A percentile compares a stretch with the other conserved stretches of the same genome.
phyloP scores from a whole-genome alignment of 2,888 invertebrate genomes.

The Parnassius glacialis region DNA sequence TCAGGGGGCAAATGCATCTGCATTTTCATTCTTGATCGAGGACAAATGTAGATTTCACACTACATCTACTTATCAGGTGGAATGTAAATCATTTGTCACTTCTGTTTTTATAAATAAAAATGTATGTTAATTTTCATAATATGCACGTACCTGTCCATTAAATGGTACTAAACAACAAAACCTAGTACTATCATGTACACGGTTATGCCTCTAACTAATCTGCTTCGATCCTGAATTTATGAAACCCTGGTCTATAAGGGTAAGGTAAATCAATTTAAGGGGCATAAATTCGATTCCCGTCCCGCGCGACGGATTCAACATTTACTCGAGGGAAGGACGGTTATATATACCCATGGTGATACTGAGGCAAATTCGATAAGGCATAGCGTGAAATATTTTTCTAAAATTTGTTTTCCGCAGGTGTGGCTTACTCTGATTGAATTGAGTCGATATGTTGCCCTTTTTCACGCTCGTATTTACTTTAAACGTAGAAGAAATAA shows the following conservation, averaged over 20 bases:
- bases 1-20: too few species aligned
- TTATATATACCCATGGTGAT: constrained; percentile 51
- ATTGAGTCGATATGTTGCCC: constrained; percentile 7
- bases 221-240: constrained; percentile 27
- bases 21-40: too few species aligned
- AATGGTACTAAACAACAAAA: too few species aligned
- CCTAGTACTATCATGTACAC: constrained; percentile 6
- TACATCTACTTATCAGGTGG: too few species aligned
- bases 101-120: too few species aligned
- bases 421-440: constrained; percentile 21
- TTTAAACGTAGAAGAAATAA: not conserved
- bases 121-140: too few species aligned
- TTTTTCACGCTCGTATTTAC: constrained; percentile 5
- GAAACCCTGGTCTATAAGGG: constrained; percentile 37
- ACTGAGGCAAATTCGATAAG: constrained; percentile 63
- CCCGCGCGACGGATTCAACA: constrained; percentile 55
- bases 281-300: constrained; percentile 74
- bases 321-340: constrained; percentile 53
- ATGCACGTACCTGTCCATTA: too few species aligned
- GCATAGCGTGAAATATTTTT: constrained; percentile 49
- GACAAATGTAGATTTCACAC: too few species aligned
- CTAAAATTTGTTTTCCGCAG: constrained; percentile 35
- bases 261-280: constrained; percentile 74
- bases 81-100: too few species aligned
- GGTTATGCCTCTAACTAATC: constrained; percentile 23